A percentile compares a stretch with the other conserved stretches of the same genome.
Conservation (phyloP, 2,797 vertebrate species). For the Melanotaenia pygmaea region DNA sequence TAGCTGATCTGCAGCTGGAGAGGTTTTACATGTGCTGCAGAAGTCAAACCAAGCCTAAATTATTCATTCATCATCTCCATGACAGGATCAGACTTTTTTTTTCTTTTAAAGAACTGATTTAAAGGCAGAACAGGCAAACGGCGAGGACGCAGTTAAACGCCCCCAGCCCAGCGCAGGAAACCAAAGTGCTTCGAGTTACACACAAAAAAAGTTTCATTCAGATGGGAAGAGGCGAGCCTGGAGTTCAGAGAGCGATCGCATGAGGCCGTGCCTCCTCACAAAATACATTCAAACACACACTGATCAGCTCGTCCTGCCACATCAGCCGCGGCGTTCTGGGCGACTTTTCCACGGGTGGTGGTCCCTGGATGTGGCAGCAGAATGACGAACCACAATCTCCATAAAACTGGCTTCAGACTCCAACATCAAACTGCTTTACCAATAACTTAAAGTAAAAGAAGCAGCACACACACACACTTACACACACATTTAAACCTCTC, state of each 20-base stretch:
- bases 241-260: not conserved
- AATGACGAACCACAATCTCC: slow-evolving; percentile 4
- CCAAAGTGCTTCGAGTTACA: slow-evolving; percentile 67
- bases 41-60: not conserved
- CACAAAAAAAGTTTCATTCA: slow-evolving; percentile 10
- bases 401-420: slow-evolving; percentile 6
- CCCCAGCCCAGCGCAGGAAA: slow-evolving; percentile 19
- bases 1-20: not conserved
- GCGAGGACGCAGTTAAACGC: not conserved
- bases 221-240: not conserved
- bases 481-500: slow-evolving; percentile 52
- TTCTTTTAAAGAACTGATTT: slow-evolving; percentile 5
- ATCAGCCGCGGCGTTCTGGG: not conserved
- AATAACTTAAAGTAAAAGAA: slow-evolving; percentile 64
- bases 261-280: slow-evolving; percentile 51
- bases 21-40: too few species aligned
- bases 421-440: slow-evolving; percentile 25
- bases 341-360: not conserved
- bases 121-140: not conserved
- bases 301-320: not conserved
- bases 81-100: not conserved
- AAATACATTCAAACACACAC: slow-evolving; percentile 71
- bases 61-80: not conserved
- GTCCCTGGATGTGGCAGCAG: not conserved
- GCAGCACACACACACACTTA: not conserved